Evolutionary conservation across 2,888 invertebrate genomes (phyloP), one percentile per base, ranked within the genome.

Genomic region (Exocentrus adspersus): DNA sequence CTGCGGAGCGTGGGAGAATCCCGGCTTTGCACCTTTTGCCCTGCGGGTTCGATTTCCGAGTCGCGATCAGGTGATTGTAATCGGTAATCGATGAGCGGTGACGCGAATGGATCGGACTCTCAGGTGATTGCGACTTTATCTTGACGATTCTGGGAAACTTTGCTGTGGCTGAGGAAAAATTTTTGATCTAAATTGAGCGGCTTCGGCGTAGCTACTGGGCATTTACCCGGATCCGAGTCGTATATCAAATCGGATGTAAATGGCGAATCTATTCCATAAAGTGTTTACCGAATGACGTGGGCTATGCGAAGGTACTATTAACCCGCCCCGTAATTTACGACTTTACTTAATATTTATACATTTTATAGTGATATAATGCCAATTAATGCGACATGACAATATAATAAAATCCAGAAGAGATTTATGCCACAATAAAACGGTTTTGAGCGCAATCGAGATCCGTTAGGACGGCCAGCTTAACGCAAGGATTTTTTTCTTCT

Each of bases 351-450:
- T 50, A 32, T 50, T 50, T 50, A 45, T 32, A 58, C 48, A 48
- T 37, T 58, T 37, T 42, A 60, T 42, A 41, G 10, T 54, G 52
- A 62, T 57, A 62, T 46, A 62, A 62, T 30, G 52, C 19, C 51
- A 41, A 60, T 60, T 60, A 60, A 60, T 51, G 24, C 56, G 14
- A 61, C 61, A 48, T 43, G 54, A 43, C 32, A 56, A 53, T 54
- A 45, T 54, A 54, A 62, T 56, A 62, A 62, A 62, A 62, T 62
- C 37, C 32, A 30, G 52, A 14, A 42, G 20, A 62, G 62, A 62
- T 62, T 62, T 62, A 62, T 56, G 16, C 42, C 12, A 37, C 32
- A 58, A 58, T 58, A 58, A 58, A 58, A 50, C 58, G 42, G n/a
- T 41, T 41, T 43, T 16, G 24, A 41, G 28, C 43, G 24, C 16